These are phyloP conservation scores for Acrobasis repandana DNA, from an alignment of 2,888 invertebrate genomes.

Conservation along the genomic window DNA sequence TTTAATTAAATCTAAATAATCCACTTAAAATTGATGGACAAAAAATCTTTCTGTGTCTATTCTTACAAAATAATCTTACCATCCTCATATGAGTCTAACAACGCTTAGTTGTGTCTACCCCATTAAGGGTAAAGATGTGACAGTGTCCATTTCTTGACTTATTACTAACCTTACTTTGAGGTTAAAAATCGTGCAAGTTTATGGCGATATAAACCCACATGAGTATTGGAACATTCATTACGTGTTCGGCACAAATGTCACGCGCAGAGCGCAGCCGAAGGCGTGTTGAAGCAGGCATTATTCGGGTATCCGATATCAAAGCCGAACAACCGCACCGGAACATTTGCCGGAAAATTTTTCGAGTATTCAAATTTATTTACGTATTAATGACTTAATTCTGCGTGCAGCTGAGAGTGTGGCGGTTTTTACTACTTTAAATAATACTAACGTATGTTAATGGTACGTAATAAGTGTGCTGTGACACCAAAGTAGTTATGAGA, in stretches of 20 bases:
- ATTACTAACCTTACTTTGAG: not conserved
- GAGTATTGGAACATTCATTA: constrained; percentile 19
- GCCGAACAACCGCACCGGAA: constrained; percentile 13
- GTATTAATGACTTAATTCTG: constrained; percentile 17
- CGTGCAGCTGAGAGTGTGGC: constrained; percentile 5
- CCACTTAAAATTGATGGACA: too few species aligned
- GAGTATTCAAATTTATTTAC: constrained; percentile 16
- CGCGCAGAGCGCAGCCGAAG: constrained; percentile 1
- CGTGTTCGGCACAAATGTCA: constrained; percentile 19
- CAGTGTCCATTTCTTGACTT: too few species aligned
- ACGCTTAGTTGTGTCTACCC: too few species aligned
- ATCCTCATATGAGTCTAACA: too few species aligned
- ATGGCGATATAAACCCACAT: not conserved
- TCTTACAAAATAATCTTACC: too few species aligned
- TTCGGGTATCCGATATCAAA: constrained; percentile 27
- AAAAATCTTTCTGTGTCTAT: too few species aligned
- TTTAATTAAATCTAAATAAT: too few species aligned
- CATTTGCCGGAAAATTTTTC: constrained; percentile 27
- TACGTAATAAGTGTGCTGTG: too few species aligned
- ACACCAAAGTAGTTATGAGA: too few species aligned
- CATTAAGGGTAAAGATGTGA: too few species aligned
- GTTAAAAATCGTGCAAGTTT: constrained; percentile 4
- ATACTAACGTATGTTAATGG: not conserved
- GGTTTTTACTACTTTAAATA: not conserved
- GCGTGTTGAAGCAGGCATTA: constrained; percentile 14